Evolutionary conservation across 2,113 vertebrate species (phyloP).

Genomic region (Pimephales promelas): DNA sequence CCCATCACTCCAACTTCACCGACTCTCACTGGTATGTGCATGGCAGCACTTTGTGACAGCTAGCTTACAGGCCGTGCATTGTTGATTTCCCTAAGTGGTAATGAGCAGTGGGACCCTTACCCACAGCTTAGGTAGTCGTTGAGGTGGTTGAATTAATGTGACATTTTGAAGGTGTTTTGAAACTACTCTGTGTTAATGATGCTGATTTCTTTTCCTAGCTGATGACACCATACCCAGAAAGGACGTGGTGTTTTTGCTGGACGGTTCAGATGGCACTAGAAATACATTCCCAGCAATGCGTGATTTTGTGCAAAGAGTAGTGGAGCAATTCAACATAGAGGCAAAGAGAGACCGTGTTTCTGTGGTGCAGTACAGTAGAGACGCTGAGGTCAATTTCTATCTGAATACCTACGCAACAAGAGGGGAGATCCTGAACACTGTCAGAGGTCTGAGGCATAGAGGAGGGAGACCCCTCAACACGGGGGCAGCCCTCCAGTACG

Average conservation of each 20-base stretch:
- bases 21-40: slow-evolving; percentile 30
- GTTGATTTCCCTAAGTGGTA: not conserved
- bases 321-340: too few relatives aligned
- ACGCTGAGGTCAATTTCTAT: slow-evolving; percentile 52
- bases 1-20: slow-evolving; percentile 16
- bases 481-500: slow-evolving; percentile 61
- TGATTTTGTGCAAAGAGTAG: slow-evolving; percentile 64
- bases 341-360: slow-evolving; percentile 52
- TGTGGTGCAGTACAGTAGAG: slow-evolving; percentile 58
- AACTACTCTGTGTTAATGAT: not conserved
- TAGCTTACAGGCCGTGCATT: not conserved
- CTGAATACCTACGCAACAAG: slow-evolving; percentile 51
- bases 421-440: slow-evolving; percentile 25
- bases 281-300: slow-evolving; percentile 61
- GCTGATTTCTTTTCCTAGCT: slow-evolving; percentile 42
- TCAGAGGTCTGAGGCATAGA: slow-evolving; percentile 49
- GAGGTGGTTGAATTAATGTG: not conserved
- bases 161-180: not conserved
- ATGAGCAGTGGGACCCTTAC: not conserved
- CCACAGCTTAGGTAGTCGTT: not conserved
- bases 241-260: slow-evolving; percentile 76
- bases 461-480: slow-evolving; percentile 66
- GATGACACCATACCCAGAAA: slow-evolving; percentile 57
- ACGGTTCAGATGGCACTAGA: slow-evolving; percentile 71
- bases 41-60: not conserved